Evolutionary conservation across 2,797 vertebrate species (phyloP).

Genomic region (Acomys russatus): DNA sequence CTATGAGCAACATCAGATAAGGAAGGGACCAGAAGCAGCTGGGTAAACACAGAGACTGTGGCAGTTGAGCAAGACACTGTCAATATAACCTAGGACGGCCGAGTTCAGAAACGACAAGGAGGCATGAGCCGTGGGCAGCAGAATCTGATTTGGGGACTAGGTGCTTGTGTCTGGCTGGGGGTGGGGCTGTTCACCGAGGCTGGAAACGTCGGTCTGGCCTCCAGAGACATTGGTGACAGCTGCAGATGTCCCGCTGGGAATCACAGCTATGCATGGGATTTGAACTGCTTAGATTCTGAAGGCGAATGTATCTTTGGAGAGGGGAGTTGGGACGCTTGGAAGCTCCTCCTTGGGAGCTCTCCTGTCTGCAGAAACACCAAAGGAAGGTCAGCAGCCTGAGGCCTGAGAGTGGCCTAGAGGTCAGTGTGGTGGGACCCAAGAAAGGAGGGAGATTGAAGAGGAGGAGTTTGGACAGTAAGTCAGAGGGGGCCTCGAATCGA

Average conservation of each 20-base stretch:
- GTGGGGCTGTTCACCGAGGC: neutral
- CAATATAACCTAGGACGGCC: neutral
- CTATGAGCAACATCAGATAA: slow-evolving; percentile 21
- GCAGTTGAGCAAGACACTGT: neutral
- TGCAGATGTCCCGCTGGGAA: neutral
- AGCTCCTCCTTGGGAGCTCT: neutral
- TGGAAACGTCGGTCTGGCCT: neutral
- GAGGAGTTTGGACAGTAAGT: neutral
- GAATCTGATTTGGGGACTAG: neutral
- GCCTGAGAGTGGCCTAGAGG: neutral
- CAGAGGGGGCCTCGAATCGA: neutral
- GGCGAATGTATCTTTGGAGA: neutral
- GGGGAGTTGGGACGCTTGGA: neutral
- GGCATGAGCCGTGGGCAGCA: neutral
- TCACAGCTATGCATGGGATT: neutral
- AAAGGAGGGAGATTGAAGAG: neutral
- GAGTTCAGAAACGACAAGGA: neutral
- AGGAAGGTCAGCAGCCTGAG: neutral
- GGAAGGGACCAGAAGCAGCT: neutral
- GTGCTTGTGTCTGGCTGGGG: neutral
- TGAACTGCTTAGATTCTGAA: neutral
- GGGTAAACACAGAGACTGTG: neutral
- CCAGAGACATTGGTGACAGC: neutral
- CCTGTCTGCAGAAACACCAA: neutral
- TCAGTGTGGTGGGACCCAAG: neutral